phyloP scores from a whole-genome alignment of 2,797 vertebrate species.

The Tolypeutes matacus region DNA sequence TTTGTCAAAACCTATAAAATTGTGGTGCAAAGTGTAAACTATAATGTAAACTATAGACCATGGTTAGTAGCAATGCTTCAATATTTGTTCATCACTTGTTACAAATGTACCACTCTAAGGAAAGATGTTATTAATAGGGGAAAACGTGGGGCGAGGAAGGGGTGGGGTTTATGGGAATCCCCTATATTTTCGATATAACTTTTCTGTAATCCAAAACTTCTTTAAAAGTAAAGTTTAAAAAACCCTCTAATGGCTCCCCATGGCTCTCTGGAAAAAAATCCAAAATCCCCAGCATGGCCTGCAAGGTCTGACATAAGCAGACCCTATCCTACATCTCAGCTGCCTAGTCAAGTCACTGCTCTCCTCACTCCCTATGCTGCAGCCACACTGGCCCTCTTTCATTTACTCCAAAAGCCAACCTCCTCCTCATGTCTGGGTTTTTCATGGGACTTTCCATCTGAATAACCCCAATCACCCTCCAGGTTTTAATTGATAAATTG shows the following conservation, averaged over 20 bases:
- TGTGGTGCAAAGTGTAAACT: too few relatives aligned
- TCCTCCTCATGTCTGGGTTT: neutral
- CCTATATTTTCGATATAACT: too few relatives aligned
- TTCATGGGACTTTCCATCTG: neutral
- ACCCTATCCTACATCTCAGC: neutral
- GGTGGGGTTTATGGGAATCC: too few relatives aligned
- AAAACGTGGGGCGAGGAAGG: too few relatives aligned
- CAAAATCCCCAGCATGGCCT: neutral
- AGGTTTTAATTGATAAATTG: constrained; percentile 37
- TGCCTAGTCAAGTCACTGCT: neutral
- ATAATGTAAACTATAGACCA: too few relatives aligned
- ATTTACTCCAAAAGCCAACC: neutral
- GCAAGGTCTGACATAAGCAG: neutral
- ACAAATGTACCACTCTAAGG: too few relatives aligned
- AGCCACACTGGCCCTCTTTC: neutral
- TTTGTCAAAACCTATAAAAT: too few relatives aligned
- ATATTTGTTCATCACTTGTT: too few relatives aligned
- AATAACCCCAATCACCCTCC: neutral
- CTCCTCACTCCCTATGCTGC: neutral
- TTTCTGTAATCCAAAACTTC: too few relatives aligned
- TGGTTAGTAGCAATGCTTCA: too few relatives aligned
- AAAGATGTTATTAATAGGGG: too few relatives aligned
- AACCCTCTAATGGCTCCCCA: neutral
- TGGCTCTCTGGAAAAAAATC: neutral
- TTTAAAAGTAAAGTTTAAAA: neutral